phyloP scores from a whole-genome alignment of 1,140 invertebrate species.

The Elymnias hypermnestra region DNA sequence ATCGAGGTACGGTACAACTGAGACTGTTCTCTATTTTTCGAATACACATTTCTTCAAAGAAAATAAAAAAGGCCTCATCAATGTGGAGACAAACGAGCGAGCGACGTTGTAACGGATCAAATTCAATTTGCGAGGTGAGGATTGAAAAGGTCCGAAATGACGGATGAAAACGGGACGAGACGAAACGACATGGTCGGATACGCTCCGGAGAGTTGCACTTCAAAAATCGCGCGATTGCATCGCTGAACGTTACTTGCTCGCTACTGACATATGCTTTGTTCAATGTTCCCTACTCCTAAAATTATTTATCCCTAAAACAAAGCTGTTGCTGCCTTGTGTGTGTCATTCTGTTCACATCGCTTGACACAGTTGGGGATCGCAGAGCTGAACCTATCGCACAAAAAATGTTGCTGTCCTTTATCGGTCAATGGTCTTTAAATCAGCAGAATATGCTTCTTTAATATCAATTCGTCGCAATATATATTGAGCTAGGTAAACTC shows the following conservation, averaged over 20 bases:
- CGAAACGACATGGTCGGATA: slow-evolving; percentile 16
- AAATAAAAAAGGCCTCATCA: slow-evolving; percentile 50
- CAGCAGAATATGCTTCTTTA: too few relatives aligned
- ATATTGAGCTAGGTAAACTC: too few relatives aligned
- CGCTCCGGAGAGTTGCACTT: slow-evolving; percentile 12
- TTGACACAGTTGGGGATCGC: too few relatives aligned
- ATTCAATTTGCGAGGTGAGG: slow-evolving; percentile 66
- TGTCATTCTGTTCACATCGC: too few relatives aligned
- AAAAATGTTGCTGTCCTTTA: too few relatives aligned
- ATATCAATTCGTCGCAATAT: too few relatives aligned
- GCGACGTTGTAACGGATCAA: slow-evolving; percentile 60
- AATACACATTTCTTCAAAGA: slow-evolving; percentile 28
- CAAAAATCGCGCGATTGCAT: slow-evolving; percentile 16
- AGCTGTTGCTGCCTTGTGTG: too few relatives aligned
- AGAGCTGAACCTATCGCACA: too few relatives aligned
- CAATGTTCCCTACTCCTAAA: too few relatives aligned
- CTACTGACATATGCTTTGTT: slow-evolving; percentile 5
- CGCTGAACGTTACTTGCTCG: slow-evolving; percentile 8
- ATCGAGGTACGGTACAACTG: slow-evolving; percentile 12
- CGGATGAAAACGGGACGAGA: slow-evolving; percentile 35
- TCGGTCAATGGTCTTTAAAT: too few relatives aligned
- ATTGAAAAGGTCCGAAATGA: slow-evolving; percentile 61
- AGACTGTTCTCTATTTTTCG: slow-evolving; percentile 24
- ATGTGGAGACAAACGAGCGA: slow-evolving; percentile 56
- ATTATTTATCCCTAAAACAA: too few relatives aligned